phyloP scores from a whole-genome alignment of 2,113 vertebrate species.

The Pelodiscus sinensis region DNA sequence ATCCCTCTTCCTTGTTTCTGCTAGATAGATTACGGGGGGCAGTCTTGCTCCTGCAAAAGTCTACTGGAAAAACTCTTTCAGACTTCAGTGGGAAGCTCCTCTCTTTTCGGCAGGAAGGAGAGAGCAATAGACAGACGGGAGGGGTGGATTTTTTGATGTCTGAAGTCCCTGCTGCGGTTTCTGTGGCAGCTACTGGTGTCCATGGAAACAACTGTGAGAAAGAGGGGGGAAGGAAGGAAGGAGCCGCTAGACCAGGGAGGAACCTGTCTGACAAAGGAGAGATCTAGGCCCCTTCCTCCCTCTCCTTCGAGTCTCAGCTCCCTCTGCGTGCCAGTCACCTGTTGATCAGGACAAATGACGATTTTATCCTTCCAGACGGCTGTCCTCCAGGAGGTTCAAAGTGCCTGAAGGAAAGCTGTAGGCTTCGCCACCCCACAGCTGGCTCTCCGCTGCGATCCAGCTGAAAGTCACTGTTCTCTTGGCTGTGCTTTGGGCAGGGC shows the following conservation, averaged over 20 bases:
- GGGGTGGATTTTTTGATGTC: neutral
- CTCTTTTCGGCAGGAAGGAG: neutral
- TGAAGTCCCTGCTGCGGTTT: neutral
- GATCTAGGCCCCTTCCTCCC: neutral
- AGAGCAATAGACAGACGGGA: neutral
- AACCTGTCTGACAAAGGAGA: neutral
- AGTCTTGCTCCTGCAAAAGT: neutral
- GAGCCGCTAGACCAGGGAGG: neutral
- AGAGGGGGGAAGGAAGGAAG: neutral
- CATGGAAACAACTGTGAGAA: conserved; percentile 50
- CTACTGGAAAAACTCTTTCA: neutral
- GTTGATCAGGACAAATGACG: neutral
- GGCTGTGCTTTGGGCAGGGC: neutral
- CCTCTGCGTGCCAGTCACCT: neutral
- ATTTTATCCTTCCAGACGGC: neutral
- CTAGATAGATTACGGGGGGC: neutral
- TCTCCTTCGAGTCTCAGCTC: neutral
- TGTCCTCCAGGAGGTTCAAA: neutral
- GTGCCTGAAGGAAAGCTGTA: neutral
- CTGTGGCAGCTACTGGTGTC: conserved; percentile 40
- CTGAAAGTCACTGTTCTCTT: neutral
- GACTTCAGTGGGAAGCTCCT: neutral
- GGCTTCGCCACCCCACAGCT: neutral
- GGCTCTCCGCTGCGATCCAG: neutral
- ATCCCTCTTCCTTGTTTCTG: neutral